A percentile compares a stretch with the other conserved stretches of the same genome.
phyloP scores from a whole-genome alignment of 2,888 invertebrate species.

The Gordius sp. region DNA sequence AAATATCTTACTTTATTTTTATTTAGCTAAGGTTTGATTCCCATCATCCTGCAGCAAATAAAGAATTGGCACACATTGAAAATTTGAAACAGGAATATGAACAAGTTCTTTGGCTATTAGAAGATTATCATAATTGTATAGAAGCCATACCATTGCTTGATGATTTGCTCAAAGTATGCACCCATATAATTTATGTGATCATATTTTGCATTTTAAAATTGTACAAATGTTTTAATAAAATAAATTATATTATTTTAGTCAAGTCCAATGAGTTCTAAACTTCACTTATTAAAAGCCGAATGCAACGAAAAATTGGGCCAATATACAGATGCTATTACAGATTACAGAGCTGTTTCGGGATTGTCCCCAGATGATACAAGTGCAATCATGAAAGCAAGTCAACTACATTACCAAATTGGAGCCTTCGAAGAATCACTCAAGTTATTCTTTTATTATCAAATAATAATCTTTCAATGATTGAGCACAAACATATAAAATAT shows the following conservation, averaged over 20 bases:
- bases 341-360: constrained; percentile 63
- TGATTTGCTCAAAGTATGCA: not conserved
- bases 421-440: constrained; percentile 65
- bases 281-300: constrained; percentile 59
- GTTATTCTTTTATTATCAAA: constrained; percentile 31
- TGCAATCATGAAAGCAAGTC: constrained; percentile 53
- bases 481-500: too few relatives aligned
- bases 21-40: not conserved
- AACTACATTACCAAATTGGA: constrained; percentile 59
- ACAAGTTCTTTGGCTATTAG: not conserved
- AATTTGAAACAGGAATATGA: constrained; percentile 1
- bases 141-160: not conserved
- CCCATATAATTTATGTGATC: not conserved
- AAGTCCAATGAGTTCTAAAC: constrained; percentile 60
- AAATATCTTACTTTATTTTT: too few relatives aligned
- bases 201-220: not conserved
- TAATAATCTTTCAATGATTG: too few relatives aligned
- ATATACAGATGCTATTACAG: constrained; percentile 56
- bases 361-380: constrained; percentile 67
- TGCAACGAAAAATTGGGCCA: constrained; percentile 53
- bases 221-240: not conserved
- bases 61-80: not conserved
- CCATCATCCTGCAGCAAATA: not conserved
- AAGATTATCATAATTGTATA: not conserved
- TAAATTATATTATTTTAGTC: constrained; percentile 27